Evolutionary conservation across 35 echinoderm and acorn worm species (phyloP).

Genomic region (Ptychodera flava): DNA sequence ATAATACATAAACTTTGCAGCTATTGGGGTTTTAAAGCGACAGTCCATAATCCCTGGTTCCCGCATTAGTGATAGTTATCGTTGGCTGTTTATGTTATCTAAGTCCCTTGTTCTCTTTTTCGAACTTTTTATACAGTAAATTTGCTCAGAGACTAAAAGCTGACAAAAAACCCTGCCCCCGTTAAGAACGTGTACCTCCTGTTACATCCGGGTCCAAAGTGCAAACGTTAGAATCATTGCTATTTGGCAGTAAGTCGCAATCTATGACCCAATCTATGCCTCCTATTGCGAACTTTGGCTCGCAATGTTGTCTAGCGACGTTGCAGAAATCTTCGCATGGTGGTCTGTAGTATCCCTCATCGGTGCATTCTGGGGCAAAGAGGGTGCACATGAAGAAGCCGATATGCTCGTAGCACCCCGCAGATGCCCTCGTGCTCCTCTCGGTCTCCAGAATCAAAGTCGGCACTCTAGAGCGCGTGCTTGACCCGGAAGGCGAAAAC

Average conservation of each 20-base stretch:
- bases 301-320: background rate
- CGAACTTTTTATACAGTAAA: too few species aligned
- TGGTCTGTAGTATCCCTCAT: background rate
- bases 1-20: too few species aligned
- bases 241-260: background rate
- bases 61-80: too few species aligned
- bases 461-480: background rate
- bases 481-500: background rate
- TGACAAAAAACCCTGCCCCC: too few species aligned
- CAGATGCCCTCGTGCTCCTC: background rate
- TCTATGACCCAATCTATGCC: background rate
- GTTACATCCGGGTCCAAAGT: background rate
- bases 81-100: too few species aligned
- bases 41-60: too few species aligned
- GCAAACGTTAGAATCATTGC: background rate
- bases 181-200: too few species aligned
- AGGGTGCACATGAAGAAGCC: background rate
- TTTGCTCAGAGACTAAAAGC: too few species aligned
- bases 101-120: too few species aligned
- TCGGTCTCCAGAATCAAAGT: background rate
- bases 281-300: background rate
- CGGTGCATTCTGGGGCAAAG: background rate
- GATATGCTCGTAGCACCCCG: background rate
- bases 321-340: background rate
- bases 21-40: too few species aligned